phyloP scores from a whole-genome alignment of 2,113 vertebrate genomes.

The Dunckerocampus dactyliophorus region DNA sequence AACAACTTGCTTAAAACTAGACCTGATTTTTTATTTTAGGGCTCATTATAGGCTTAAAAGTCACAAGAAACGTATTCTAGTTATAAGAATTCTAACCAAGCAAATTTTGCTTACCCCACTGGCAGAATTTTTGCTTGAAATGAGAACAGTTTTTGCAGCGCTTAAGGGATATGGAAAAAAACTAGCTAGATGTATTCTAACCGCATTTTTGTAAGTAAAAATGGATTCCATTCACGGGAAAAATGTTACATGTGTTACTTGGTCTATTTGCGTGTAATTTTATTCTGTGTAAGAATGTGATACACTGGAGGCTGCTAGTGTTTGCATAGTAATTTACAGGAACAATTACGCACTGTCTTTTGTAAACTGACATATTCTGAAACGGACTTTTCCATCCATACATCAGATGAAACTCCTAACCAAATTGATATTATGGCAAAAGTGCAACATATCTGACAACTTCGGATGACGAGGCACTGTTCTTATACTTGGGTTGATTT shows the following conservation, averaged over 20 bases:
- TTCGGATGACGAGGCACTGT: constrained; percentile 1
- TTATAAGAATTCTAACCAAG: no score
- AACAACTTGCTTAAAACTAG: no score
- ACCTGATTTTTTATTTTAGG: no score
- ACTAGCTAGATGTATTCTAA: no score
- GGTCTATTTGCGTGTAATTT: not conserved
- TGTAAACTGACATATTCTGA: not conserved
- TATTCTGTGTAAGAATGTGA: not conserved
- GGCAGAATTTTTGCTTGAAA: no score
- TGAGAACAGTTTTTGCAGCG: no score
- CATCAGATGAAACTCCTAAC: not conserved
- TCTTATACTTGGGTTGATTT: constrained; percentile 2
- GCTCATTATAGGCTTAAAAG: no score
- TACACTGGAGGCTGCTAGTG: not conserved
- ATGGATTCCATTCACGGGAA: not conserved
- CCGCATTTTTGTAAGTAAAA: no score
- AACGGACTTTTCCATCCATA: not conserved
- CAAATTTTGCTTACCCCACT: no score
- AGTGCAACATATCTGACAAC: not conserved
- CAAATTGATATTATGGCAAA: not conserved
- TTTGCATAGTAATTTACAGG: not conserved
- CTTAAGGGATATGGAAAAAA: no score
- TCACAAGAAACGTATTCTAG: no score
- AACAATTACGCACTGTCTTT: not conserved
- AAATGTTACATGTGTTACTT: not conserved